Percentiles rank a stretch among this genome's conserved stretches.
Evolutionary conservation across 2,797 vertebrate genomes (phyloP).

Genomic region (Lithobates pipiens): DNA sequence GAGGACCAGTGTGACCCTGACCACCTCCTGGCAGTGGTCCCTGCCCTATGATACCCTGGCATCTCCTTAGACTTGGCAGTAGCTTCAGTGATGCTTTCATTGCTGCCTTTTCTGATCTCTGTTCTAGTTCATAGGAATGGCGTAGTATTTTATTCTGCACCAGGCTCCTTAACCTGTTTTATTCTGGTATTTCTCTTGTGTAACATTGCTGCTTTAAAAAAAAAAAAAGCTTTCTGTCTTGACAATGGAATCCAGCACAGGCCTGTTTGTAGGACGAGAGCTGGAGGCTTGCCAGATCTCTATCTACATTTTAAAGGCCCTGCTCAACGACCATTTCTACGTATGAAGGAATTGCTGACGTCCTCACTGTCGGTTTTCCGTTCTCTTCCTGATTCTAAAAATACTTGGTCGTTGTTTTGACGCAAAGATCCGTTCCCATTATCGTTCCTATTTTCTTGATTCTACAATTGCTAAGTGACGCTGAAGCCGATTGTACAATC

Average conservation of each 20-base stretch:
- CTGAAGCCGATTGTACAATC: no score
- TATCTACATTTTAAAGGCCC: constrained; percentile 9
- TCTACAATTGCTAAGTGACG: no score
- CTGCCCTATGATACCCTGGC: neutral
- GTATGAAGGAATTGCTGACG: no score
- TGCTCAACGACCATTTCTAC: neutral
- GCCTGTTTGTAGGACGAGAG: neutral
- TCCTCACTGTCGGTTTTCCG: no score
- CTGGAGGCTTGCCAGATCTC: constrained; percentile 14
- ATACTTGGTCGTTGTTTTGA: no score
- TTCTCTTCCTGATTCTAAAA: no score
- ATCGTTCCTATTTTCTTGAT: no score
- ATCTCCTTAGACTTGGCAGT: neutral
- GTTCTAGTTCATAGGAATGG: no score
- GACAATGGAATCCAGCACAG: neutral
- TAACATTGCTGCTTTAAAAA: neutral
- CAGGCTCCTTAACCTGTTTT: neutral
- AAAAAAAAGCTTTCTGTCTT: neutral
- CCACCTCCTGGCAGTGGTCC: constrained; percentile 1
- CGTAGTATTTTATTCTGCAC: no score
- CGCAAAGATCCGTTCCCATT: no score
- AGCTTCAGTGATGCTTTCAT: neutral
- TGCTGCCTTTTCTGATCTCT: neutral
- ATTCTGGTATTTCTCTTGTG: neutral
- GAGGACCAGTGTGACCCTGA: constrained; percentile 26